These are phyloP conservation scores for Microcebus jonahi DNA, from an alignment of 2,113 vertebrate species.

Conservation along the genomic window DNA sequence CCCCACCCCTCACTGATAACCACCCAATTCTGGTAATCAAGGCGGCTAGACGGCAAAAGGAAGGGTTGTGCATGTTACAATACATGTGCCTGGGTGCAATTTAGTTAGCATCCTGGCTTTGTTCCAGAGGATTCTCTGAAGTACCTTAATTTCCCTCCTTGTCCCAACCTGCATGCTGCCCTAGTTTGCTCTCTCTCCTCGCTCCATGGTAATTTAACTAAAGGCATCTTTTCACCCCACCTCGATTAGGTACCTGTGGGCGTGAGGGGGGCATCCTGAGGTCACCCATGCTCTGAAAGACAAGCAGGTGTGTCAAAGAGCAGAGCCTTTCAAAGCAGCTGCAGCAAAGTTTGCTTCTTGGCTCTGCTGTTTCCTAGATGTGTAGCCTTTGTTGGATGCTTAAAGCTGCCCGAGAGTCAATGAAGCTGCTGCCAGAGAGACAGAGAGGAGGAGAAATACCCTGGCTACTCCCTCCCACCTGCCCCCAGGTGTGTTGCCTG, in stretches of 20 bases:
- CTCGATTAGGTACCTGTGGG: background rate
- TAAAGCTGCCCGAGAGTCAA: background rate
- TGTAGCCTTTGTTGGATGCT: background rate
- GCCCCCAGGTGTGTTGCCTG: no score
- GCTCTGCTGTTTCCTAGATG: background rate
- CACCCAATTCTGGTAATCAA: background rate
- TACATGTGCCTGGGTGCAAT: background rate
- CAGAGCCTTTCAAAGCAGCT: background rate
- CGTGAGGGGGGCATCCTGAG: accelerated
- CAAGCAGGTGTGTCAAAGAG: background rate
- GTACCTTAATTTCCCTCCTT: background rate
- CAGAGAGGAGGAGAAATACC: background rate
- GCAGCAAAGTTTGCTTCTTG: background rate
- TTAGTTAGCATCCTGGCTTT: background rate
- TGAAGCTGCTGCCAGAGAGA: background rate
- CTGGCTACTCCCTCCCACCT: no score
- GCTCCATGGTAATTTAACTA: background rate
- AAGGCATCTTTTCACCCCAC: background rate
- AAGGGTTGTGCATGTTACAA: accelerated
- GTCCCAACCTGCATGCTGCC: background rate
- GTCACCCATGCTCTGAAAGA: background rate
- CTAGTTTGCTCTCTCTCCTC: background rate
- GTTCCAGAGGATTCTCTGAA: background rate
- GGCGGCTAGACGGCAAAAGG: background rate
- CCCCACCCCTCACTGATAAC: accelerated